Evolutionary conservation across 2,797 vertebrate species (phyloP), one percentile per base, ranked within the genome.

Genomic region (Moxostoma hubbsi): DNA sequence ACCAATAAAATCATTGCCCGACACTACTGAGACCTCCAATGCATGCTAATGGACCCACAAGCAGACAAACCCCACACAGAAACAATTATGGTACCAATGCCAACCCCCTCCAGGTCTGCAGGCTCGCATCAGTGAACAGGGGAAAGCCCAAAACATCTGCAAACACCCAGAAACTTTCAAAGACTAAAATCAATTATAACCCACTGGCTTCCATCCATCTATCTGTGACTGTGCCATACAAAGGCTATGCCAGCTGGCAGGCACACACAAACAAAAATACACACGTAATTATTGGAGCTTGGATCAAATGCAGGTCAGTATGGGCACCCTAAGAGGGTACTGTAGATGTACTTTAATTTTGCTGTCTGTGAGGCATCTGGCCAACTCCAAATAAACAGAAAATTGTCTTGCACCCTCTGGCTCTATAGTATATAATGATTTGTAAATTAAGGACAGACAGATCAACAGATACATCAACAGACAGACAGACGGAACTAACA

Each of bases 61-160:
- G 49, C 16, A 61, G 62, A 73, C 47, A 55, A 12, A 49, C 64
- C n/a, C 12, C 63, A 73, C 55, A 46, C 46, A 65, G 24, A 63
- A 11, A 8, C 12, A 18, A n/a, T 9, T 51, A 70, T 53, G 58
- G 61, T 65, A 57, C 51, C 11, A 55, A 45, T 68, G 79, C 79
- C 84, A 70, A 57, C 7, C 55, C 9, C 12, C 7, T 63, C 61
- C 45, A 64, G 81, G 81, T 81, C 79, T 71, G 71, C 53, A 75
- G 66, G 64, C 71, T 13, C 55, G 69, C 73, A 59, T 65, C 63
- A 69, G 57, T 63, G 69, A 73, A 77, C n/a, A 10, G 36, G 68
- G 71, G 72, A 54, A 69, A 54, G 18, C 61, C 68, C 9, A 54
- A 70, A 75, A 81, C 81, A 85, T 83, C 82, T 85, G 82, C 53